Evolutionary conservation across 2,888 invertebrate genomes (phyloP), one percentile per base, ranked within the genome.

Genomic region (Oscheius myriophilus): DNA sequence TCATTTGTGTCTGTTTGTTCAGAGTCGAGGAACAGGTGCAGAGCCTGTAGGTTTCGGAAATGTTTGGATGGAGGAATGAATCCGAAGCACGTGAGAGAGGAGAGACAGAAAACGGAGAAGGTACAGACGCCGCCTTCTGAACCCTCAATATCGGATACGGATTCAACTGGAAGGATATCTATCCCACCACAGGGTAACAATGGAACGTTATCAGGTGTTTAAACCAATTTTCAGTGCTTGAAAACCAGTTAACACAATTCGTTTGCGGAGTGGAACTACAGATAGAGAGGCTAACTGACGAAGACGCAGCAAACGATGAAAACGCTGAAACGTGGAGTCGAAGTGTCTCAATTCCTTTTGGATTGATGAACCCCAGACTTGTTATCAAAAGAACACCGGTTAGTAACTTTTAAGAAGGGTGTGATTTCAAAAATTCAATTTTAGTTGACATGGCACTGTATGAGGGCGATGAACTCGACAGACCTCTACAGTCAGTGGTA

Each of bases 401-500:
- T 55, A 70, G 61, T 21, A 14, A 3, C 21, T 14, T 58, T 6
- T 39, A 16, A 21, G 12, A 18, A 23, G 14, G 21, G 14, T 23
- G 23, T 46, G 2, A 33, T 67, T 12, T 14, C 11, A 7, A 12
- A 18, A 6, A 4, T 39, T 57, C 33, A n/a, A 65, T 67, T 76
- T 51, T 51, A 79, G 79, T 39, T 79, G 12, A 70, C 67, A 41
- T 81, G 72, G 72, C 59, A 65, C 11, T 80, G 78, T 45, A 76
- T 78, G 23, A 71, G 78, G 14, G 72, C 79, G 9, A 81, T 81
- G 79, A 72, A 72, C 43, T 80, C 78, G 39, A 69, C 71, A 12
- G 81, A 81, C 53, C 65, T 81, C 54, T 79, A 77, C 58, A 65
- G 73, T 7, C 69, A 70, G 25, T 81, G 79, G 79, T 81, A 80